Evolutionary conservation across 2,888 invertebrate genomes (phyloP).

Genomic region (Epistrophella euchroma): DNA sequence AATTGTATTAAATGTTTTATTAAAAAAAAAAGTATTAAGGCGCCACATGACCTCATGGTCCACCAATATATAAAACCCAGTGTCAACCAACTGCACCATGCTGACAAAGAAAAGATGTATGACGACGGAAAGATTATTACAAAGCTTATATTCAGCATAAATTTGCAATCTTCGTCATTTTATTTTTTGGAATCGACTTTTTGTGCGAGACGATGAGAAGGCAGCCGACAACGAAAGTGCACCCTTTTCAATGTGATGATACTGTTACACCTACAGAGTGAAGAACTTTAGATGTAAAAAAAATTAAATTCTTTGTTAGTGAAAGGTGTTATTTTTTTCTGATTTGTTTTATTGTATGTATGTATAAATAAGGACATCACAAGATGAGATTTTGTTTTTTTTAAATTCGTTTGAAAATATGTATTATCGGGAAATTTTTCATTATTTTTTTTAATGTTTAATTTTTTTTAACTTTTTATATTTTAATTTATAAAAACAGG

Average conservation of each 20-base stretch:
- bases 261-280: conserved; percentile 21
- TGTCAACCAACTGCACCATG: conserved; percentile 40
- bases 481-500: too few species aligned
- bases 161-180: conserved; percentile 62
- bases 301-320: neutral
- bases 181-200: conserved; percentile 52
- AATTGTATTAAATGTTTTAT: too few species aligned
- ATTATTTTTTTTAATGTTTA: too few species aligned
- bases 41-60: neutral
- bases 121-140: conserved; percentile 63
- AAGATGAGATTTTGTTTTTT: neutral
- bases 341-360: neutral
- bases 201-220: neutral
- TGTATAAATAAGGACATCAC: neutral
- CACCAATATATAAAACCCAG: too few species aligned
- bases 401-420: too few species aligned
- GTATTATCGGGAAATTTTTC: too few species aligned
- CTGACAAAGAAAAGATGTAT: conserved; percentile 48
- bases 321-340: neutral
- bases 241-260: conserved; percentile 52
- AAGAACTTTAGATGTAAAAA: neutral
- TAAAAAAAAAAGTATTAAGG: neutral
- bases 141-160: conserved; percentile 72
- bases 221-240: neutral
- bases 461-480: too few species aligned